Evolutionary conservation across 2,113 vertebrate species (phyloP).

Genomic region (Alethe diademata): DNA sequence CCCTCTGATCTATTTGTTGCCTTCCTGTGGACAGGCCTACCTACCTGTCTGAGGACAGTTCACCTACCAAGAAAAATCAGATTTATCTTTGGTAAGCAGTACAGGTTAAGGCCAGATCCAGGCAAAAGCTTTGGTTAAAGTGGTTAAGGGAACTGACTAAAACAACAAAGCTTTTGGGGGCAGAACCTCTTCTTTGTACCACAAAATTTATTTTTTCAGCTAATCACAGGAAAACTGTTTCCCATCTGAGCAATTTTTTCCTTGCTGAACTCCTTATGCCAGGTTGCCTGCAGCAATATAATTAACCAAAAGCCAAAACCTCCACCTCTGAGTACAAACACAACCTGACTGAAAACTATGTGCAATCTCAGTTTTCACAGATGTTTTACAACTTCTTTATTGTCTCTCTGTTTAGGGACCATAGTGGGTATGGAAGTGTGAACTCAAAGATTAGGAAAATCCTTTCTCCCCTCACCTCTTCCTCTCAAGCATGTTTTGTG

Average conservation of each 20-base stretch:
- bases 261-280: accelerated
- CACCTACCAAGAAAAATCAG: not conserved
- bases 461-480: accelerated
- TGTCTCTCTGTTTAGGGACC: not conserved
- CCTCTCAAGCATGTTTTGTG: not conserved
- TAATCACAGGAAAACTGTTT: not conserved
- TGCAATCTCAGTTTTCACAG: not conserved
- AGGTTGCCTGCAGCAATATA: not conserved
- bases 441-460: not conserved
- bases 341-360: not conserved
- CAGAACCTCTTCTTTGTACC: not conserved
- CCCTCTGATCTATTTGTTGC: not conserved
- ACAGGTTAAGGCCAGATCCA: not conserved
- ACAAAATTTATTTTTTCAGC: not conserved
- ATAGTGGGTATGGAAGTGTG: not conserved
- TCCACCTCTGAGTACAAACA: not conserved
- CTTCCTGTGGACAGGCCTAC: not conserved
- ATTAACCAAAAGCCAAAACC: not conserved
- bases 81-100: not conserved
- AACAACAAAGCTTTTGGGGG: not conserved
- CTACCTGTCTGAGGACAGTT: not conserved
- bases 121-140: not conserved
- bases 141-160: not conserved
- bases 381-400: not conserved
- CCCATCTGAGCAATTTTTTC: not conserved